These are phyloP conservation scores for Salminus brasiliensis DNA, from an alignment of 2,113 vertebrate genomes.

Conservation along the genomic window DNA sequence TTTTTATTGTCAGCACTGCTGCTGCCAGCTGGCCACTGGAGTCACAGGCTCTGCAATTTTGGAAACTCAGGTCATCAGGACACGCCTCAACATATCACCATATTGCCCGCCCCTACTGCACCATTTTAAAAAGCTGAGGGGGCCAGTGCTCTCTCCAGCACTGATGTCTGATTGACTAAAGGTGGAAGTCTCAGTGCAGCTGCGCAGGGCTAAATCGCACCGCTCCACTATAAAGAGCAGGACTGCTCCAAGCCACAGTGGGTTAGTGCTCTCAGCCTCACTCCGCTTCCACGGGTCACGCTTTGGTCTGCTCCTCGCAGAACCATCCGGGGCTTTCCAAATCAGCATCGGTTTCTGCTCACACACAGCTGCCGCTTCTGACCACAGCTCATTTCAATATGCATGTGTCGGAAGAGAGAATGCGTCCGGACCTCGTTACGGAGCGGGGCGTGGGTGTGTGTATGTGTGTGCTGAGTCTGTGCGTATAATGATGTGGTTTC, in stretches of 20 bases:
- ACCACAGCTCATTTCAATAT: constrained; percentile 6
- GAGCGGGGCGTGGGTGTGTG: constrained; percentile 16
- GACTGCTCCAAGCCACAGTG: constrained; percentile 38
- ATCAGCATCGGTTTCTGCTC: background rate
- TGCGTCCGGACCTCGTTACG: background rate
- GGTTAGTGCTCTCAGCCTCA: constrained; percentile 15
- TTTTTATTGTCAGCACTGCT: too few species aligned
- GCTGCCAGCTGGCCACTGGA: too few species aligned
- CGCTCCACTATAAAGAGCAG: constrained; percentile 40
- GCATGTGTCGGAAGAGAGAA: background rate
- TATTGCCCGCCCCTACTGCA: too few species aligned
- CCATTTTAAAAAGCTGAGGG: constrained; percentile 55
- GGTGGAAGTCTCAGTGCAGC: constrained; percentile 36
- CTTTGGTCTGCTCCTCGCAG: background rate
- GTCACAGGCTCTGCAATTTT: too few species aligned
- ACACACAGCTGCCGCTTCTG: background rate
- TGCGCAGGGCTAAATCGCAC: constrained; percentile 15
- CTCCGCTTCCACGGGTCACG: background rate
- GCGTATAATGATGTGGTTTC: constrained; percentile 7
- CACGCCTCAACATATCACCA: too few species aligned
- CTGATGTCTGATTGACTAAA: constrained; percentile 59
- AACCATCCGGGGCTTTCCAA: constrained; percentile 14
- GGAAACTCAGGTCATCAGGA: too few species aligned
- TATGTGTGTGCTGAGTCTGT: constrained; percentile 23
- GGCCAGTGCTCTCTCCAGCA: constrained; percentile 1